A percentile compares a stretch with the other conserved stretches of the same genome.
Conservation (phyloP, 2,888 invertebrate genomes). For the Entomobrya multifasciata region DNA sequence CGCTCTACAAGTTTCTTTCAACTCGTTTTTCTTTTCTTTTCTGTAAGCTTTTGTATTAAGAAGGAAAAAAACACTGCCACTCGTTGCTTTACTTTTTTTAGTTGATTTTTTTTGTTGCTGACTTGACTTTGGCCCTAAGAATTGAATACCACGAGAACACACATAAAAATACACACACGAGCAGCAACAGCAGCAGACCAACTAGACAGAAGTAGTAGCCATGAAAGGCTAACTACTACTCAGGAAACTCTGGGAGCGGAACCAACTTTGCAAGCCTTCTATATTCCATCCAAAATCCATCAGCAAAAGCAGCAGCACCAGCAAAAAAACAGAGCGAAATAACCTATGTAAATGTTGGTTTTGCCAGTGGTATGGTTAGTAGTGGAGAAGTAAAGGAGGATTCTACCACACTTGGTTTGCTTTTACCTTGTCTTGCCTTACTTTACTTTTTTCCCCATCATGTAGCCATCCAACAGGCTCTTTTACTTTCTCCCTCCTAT, state of each 20-base stretch:
- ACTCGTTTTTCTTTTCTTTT: neutral
- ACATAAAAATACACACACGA: too few relatives aligned
- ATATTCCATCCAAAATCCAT: constrained; percentile 11
- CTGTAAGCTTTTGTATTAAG: neutral
- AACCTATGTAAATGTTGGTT: too few relatives aligned
- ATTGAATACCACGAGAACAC: too few relatives aligned
- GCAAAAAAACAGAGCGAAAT: neutral
- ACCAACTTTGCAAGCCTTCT: constrained; percentile 45
- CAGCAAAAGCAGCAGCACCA: neutral
- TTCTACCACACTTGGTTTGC: too few relatives aligned
- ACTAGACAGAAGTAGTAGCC: constrained; percentile 77
- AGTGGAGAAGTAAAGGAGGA: neutral
- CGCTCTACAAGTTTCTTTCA: too few relatives aligned
- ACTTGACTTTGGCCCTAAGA: neutral
- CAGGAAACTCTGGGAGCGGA: constrained; percentile 77
- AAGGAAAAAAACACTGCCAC: constrained; percentile 12
- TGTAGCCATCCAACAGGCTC: too few relatives aligned
- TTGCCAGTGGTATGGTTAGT: neutral
- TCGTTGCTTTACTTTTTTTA: constrained; percentile 46
- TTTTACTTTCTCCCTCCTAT: neutral
- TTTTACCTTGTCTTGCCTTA: too few relatives aligned
- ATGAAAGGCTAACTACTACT: constrained; percentile 79
- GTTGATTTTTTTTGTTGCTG: too few relatives aligned
- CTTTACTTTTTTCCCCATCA: too few relatives aligned
- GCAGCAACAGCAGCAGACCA: constrained; percentile 18